Evolutionary conservation across 2,888 invertebrate genomes (phyloP).

Genomic region (Chrysopilus asiliformis): DNA sequence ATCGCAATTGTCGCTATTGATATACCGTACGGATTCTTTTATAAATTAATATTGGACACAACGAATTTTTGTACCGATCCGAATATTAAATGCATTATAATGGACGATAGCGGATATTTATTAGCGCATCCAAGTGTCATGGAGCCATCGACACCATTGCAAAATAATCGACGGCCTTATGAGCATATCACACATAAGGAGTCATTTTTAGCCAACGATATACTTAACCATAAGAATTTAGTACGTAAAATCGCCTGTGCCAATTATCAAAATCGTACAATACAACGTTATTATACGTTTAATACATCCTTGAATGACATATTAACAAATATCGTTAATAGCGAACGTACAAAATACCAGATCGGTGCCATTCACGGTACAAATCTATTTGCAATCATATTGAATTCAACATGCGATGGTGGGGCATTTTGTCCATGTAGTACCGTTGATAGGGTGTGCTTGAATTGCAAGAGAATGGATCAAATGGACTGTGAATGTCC

Average conservation of each 20-base stretch:
- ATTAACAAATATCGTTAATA: slow-evolving; percentile 69
- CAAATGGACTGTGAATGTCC: slow-evolving; percentile 92
- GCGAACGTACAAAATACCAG: slow-evolving; percentile 79
- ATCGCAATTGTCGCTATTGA: slow-evolving; percentile 72
- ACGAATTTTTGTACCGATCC: slow-evolving; percentile 53
- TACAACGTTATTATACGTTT: slow-evolving; percentile 68
- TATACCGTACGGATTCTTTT: slow-evolving; percentile 72
- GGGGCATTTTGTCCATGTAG: slow-evolving; percentile 87
- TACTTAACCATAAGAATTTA: slow-evolving; percentile 71
- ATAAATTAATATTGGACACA: slow-evolving; percentile 59
- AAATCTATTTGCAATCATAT: slow-evolving; percentile 78
- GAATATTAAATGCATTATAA: slow-evolving; percentile 69
- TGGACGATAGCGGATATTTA: slow-evolving; percentile 81
- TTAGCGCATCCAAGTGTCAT: slow-evolving; percentile 74
- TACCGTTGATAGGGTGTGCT: slow-evolving; percentile 72
- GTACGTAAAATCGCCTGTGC: slow-evolving; percentile 75
- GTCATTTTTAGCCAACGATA: slow-evolving; percentile 77
- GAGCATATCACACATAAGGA: slow-evolving; percentile 89
- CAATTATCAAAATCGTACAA: slow-evolving; percentile 70
- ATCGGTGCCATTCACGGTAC: slow-evolving; percentile 67
- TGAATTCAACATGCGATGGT: slow-evolving; percentile 74
- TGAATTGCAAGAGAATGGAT: slow-evolving; percentile 89
- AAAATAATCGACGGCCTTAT: slow-evolving; percentile 47
- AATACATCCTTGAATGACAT: slow-evolving; percentile 66
- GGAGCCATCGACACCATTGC: slow-evolving; percentile 44